Base-by-base conservation (phyloP, 1,140 invertebrate genomes). In the Cyclargus thomasi region DNA sequence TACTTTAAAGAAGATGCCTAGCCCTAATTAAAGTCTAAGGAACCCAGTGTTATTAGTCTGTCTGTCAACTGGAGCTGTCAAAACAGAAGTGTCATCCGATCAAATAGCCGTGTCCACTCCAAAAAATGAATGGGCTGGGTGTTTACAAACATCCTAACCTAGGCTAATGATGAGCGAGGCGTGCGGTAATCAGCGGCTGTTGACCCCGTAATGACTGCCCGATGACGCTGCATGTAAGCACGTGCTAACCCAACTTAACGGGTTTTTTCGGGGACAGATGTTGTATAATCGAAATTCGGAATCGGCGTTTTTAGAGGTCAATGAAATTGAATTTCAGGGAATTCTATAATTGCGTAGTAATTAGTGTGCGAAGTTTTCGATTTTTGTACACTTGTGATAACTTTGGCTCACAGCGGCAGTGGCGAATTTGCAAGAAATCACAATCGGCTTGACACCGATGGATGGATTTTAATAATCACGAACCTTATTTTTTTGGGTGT, bases 111-210 rank as follows among this genome's bases (percentile, higher is more conserved):
- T 47, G 39, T 47, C 39, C 39, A 47, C 39, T 47, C 39, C 10
- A 47, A 47, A 47, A 47, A 47, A 47, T 47, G 65, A 66, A 66
- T 66, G 65, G 65, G 65, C 20, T 57, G 65, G 74, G 78, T 89
- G 87, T 90, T 90, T 90, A 90, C 86, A 88, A 90, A 90, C 85
- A 87, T 86, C 81, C 81, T 87, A 90, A 90, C 87, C 87, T 90
- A 90, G 87, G 87, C 83, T 90, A 90, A 90, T 88, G 86, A 86
- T 88, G 79, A 86, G 80, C 80, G 86, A 85, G 86, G 83, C 83
- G 79, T 79, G 78, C 74, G 84, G 85, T 88, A 87, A 90, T 90
- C 88, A 90, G 76, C 77, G 76, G 84, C 75, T 82, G 72, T 82
- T 86, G 86, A 88, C 88, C 88, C 76, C 84, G 77, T 90, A 90